Evolutionary conservation across 2,113 vertebrate genomes (phyloP).

Genomic region (Prinia subflava): DNA sequence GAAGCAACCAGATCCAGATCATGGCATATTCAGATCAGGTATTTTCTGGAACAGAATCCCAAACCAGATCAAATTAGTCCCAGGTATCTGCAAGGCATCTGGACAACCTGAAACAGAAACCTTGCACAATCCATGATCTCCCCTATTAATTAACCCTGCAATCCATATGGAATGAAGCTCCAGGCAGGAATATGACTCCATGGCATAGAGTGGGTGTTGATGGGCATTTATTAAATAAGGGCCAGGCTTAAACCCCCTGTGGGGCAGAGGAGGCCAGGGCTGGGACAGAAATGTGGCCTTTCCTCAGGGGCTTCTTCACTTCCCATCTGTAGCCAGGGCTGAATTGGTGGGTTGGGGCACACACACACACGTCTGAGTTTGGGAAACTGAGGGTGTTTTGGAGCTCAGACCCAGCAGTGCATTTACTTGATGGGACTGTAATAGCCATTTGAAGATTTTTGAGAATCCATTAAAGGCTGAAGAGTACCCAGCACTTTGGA

Average conservation of each 20-base stretch:
- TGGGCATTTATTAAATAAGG: background rate
- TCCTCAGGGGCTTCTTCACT: background rate
- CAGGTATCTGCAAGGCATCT: background rate
- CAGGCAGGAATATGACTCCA: background rate
- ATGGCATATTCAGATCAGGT: background rate
- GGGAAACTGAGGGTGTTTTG: background rate
- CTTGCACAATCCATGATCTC: background rate
- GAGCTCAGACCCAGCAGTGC: background rate
- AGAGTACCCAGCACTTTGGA: background rate
- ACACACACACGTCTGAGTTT: background rate
- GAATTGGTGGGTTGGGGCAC: background rate
- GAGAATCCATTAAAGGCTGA: slow-evolving; percentile 27
- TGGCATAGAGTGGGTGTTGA: background rate
- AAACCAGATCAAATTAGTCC: background rate
- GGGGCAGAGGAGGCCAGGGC: background rate
- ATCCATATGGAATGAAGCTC: background rate
- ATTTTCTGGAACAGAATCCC: background rate
- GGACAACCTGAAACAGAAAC: background rate
- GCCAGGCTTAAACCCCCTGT: background rate
- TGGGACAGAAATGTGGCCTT: background rate
- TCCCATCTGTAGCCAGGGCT: background rate
- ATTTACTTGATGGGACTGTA: background rate
- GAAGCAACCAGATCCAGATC: background rate
- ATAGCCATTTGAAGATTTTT: background rate
- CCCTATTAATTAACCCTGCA: background rate